Base-by-base conservation (phyloP, 2,888 invertebrate genomes). In the Matsumyia berberina region DNA sequence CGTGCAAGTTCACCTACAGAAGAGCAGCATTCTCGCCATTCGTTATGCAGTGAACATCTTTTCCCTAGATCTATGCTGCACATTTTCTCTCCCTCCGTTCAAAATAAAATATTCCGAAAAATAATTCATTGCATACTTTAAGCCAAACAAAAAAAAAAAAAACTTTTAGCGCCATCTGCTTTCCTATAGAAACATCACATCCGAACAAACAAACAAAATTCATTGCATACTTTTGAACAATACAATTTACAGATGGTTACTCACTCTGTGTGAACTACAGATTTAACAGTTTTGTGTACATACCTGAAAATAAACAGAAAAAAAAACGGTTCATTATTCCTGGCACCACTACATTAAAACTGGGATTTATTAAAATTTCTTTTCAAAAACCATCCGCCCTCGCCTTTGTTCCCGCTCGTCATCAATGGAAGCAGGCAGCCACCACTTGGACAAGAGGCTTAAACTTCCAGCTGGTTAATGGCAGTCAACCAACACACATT, bases 231-330 rank as follows among this genome's bases (percentile, higher is more conserved):
- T 78, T 70, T 51, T 44, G 19, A 35, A 24, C 12, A 42, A 6
- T 24, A 24, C 42, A 17, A 29, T 8, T 35, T 2, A 19, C 29
- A 53, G 1, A 29, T 15, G 1, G 1, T 6, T 53, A 79, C 78
- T 73, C 29, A 79, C 73, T 15, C 9, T 15, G 11, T 29, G n/a
- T n/a, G n/a, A n/a, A n/a, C n/a, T 7, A 9, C 3, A 7, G 0
- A 3, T 2, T 4, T 12, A 17, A 33, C n/a, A 7, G 37, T 11
- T 69, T 55, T 11, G 6, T 2, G 31, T 57, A 79, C 83, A 73
- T 83, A 83, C 83, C 83, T 83, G 83, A 0, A 83, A 83, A 39
- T 55, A 78, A 78, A 78, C 31, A 67, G 44, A 70, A 31, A 35
- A 69, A 67, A 66, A 77, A 51, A 29, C 2, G 12, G 15, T 8